Conservation (phyloP, 2,888 invertebrate genomes). For the Drosophila trichaetosa region DNA sequence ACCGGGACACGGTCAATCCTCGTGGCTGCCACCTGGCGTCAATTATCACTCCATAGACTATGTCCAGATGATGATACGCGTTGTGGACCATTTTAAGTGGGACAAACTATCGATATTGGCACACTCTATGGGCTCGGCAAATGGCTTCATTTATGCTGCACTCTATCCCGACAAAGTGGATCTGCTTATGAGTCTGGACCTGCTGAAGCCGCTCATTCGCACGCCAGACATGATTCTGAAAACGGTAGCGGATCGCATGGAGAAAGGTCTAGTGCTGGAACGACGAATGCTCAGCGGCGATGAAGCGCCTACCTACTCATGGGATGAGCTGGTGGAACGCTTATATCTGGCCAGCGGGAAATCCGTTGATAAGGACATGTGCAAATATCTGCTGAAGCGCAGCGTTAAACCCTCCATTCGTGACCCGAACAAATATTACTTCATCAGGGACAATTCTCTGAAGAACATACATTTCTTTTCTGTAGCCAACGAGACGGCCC, state of each 20-base stretch:
- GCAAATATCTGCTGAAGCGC: slow-evolving; percentile 86
- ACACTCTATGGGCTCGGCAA: slow-evolving; percentile 89
- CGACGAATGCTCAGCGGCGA: slow-evolving; percentile 76
- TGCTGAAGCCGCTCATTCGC: slow-evolving; percentile 79
- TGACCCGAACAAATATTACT: slow-evolving; percentile 87
- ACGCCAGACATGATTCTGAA: slow-evolving; percentile 62
- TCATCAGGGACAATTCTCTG: slow-evolving; percentile 88
- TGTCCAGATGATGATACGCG: slow-evolving; percentile 85
- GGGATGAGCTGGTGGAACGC: slow-evolving; percentile 87
- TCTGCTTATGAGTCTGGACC: slow-evolving; percentile 81
- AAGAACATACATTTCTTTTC: slow-evolving; percentile 84
- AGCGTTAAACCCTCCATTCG: slow-evolving; percentile 86
- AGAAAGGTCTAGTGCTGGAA: slow-evolving; percentile 85
- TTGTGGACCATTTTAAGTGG: slow-evolving; percentile 89
- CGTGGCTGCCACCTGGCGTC: slow-evolving; percentile 88
- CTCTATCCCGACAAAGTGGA: slow-evolving; percentile 87
- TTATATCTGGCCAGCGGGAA: slow-evolving; percentile 87
- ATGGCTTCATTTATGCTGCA: slow-evolving; percentile 87
- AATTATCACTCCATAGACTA: slow-evolving; percentile 85
- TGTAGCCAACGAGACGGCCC: slow-evolving; percentile 85
- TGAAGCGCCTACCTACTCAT: slow-evolving; percentile 88
- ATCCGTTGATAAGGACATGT: slow-evolving; percentile 87
- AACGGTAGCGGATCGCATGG: slow-evolving; percentile 84
- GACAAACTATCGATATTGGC: slow-evolving; percentile 88
- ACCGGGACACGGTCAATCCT: slow-evolving; percentile 90